Conservation (phyloP, 2,888 invertebrate species). For the Adelognathus sp. region DNA sequence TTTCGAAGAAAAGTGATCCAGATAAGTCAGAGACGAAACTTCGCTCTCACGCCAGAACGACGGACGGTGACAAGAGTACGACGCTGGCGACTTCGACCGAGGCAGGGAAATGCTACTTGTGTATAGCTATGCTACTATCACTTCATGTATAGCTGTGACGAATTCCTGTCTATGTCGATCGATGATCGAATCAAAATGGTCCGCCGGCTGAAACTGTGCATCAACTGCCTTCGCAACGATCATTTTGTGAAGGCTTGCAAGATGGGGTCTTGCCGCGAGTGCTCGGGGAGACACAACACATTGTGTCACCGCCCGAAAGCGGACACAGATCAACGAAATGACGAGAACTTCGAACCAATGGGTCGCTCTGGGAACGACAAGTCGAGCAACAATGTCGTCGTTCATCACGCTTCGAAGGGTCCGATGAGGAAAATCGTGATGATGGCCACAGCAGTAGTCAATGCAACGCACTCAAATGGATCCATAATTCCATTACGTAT, state of each 20-base stretch:
- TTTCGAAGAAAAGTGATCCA: background rate
- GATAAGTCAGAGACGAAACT: constrained; percentile 16
- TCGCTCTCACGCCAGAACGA: background rate
- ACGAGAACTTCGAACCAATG: background rate
- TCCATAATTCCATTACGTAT: constrained; percentile 26
- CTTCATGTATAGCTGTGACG: constrained; percentile 37
- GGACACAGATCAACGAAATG: background rate
- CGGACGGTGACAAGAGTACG: background rate
- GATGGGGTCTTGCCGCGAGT: constrained; percentile 46
- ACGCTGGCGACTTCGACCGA: constrained; percentile 1
- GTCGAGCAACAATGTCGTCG: constrained; percentile 21
- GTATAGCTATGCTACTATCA: constrained; percentile 45
- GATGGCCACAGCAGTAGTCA: constrained; percentile 49
- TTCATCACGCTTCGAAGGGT: constrained; percentile 9
- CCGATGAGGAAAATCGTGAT: background rate
- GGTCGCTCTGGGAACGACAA: background rate
- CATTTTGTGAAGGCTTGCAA: constrained; percentile 48
- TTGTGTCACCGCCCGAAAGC: constrained; percentile 20
- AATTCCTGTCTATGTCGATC: constrained; percentile 39
- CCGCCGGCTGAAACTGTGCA: constrained; percentile 30
- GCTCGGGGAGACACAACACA: constrained; percentile 50
- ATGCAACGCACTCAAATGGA: constrained; percentile 16
- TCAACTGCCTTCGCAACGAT: constrained; percentile 45
- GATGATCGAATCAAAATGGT: constrained; percentile 39
- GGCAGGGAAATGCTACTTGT: constrained; percentile 34